Conservation (phyloP, 2,888 invertebrate genomes). For the Plebejus melissa region DNA sequence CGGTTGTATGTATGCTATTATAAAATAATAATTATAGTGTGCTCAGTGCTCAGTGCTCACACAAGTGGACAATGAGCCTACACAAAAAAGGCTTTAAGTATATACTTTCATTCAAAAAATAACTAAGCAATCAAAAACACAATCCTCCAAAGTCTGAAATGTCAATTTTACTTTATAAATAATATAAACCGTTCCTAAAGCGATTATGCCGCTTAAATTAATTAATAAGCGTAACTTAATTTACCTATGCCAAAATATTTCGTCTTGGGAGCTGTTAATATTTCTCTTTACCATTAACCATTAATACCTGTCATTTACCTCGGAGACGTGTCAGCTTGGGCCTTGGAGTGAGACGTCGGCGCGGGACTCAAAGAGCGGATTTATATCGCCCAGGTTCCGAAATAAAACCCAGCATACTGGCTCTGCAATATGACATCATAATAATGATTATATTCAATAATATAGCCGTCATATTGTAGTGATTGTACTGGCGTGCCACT, state of each 20-base stretch:
- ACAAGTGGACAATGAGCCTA: no score
- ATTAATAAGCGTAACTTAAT: not conserved
- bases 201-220: not conserved
- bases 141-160: not conserved
- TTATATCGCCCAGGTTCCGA: not conserved
- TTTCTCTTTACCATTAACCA: not conserved
- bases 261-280: not conserved
- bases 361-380: conserved; percentile 4
- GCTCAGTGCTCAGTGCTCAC: not conserved
- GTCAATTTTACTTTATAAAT: not conserved
- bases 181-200: not conserved
- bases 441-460: no score
- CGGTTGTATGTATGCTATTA: not conserved
- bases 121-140: not conserved
- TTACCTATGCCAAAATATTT: conserved; percentile 10
- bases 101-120: not conserved
- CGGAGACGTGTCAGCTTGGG: not conserved
- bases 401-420: not conserved
- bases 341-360: conserved; percentile 8
- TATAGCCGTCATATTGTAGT: no score
- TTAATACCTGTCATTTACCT: not conserved
- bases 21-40: not conserved
- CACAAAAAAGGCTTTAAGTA: not conserved
- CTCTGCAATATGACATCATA: not conserved
- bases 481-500: no score